phyloP scores from a whole-genome alignment of 2,113 vertebrate genomes.

The Mormyrus lacerda region DNA sequence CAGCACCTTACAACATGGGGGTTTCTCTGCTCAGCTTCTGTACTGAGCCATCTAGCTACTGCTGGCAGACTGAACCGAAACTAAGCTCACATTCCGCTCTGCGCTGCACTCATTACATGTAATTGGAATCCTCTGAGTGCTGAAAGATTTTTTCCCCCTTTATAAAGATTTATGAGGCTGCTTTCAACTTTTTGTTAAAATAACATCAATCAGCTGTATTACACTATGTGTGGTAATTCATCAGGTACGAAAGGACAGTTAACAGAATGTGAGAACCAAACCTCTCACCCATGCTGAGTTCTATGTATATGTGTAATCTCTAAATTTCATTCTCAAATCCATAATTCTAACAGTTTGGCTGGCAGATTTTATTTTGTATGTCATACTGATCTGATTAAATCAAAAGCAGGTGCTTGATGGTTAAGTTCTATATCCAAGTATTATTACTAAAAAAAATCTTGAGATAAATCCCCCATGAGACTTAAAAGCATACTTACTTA shows the following conservation, averaged over 20 bases:
- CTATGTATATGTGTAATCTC: not conserved
- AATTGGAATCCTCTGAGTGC: not conserved
- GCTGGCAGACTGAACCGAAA: not conserved
- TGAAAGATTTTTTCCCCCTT: constrained; percentile 3
- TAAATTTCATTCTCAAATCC: not conserved
- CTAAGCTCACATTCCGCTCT: not conserved
- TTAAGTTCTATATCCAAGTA: not conserved
- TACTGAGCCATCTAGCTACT: not conserved
- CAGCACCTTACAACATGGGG: not conserved
- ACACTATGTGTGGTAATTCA: not conserved
- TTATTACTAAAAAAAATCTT: not conserved
- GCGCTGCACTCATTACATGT: not conserved
- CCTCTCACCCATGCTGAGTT: not conserved
- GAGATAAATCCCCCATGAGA: not conserved
- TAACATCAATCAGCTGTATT: not conserved
- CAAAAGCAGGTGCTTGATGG: not conserved
- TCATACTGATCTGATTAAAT: not conserved
- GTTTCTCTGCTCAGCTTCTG: not conserved
- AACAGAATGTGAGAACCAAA: not conserved
- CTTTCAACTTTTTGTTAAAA: not conserved
- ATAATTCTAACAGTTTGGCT: not conserved
- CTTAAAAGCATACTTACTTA: not conserved
- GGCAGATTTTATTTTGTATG: not conserved
- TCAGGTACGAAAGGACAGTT: not conserved
- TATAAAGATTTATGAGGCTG: not conserved